Base-by-base conservation (phyloP, 2,113 vertebrate species). In the Ranitomeya variabilis region DNA sequence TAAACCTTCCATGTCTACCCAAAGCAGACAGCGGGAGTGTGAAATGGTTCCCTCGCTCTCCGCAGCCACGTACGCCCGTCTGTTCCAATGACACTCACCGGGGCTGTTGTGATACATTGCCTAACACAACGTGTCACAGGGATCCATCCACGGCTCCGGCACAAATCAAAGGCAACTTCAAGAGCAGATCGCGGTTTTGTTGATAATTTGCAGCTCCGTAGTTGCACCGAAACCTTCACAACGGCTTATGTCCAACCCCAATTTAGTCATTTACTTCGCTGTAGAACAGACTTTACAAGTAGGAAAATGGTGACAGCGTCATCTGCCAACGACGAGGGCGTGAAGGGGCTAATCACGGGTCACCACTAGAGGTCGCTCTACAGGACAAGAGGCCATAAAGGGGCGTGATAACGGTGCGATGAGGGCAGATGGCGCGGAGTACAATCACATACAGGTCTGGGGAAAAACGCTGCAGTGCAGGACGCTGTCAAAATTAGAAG, bases 11-110 rank as follows among this genome's bases (percentile, higher is more conserved):
- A 84, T 85, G 87, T 89, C 74, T 85, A 57, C 81, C 69, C 23
- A 89, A 84, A 67, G 87, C 81, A 79, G 81, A 67, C 74, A 78
- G 81, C 81, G 10, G 74, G 71, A 89, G 81, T 89, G 87, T 84
- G 71, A 88, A 88, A 88, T 88, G 67, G 80, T 88, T 88, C 87
- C 71, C 79, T 84, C 80, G 37, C 66, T 84, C 2, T 83, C 79
- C 71, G 62, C 80, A 88, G 69, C 80, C 59, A 77, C 80, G n/a
- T 82, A 64, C 57, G 67, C 67, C 31, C 87, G 87, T 88, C 87
- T 83, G 71, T 84, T 83, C 57, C 71, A 77, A 71, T 76, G 69
- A 88, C 80, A 87, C 87, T 60, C 69, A 11, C 26, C 14, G 71
- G 64, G 83, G 80, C 80, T 82, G 86, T 82, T 88, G 87, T 64